Evolutionary conservation across 1,140 invertebrate species (phyloP), one percentile per base, ranked within the genome.

Genomic region (Conopomorpha cramerella): DNA sequence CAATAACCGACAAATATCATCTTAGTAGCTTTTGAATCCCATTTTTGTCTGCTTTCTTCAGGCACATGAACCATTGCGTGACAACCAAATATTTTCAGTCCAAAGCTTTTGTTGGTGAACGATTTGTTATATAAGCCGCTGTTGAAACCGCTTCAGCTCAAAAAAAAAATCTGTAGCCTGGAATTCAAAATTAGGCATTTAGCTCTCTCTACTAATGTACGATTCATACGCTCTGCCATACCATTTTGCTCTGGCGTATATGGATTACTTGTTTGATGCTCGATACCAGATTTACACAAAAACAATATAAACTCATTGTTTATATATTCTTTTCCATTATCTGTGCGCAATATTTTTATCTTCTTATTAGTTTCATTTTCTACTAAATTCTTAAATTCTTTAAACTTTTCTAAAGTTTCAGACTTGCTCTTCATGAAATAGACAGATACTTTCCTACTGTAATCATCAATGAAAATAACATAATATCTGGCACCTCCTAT

Each of bases 1-100:
- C 38, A 41, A 43, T 73, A 78, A 13, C 77, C 77, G 2, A 78
- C 47, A 29, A 78, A 61, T 18, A 65, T 55, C 16, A 37, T 46
- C 36, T 57, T 43, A 7, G 33, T 33, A 12, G 55, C 43, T 31
- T 77, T 77, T 8, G 36, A 28, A 32, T 78, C 61, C 43, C 51
- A 64, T 45, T 74, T 78, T 32, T 18, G 32, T 27, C 70, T 33
- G 14, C 60, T 55, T 35, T 64, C 36, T 12, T 66, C 57, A 6
- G 74, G 72, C 28, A 78, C 41, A 19, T 64, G 59, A 0, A 51
- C 49, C 46, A 67, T 59, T 7, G 46, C 65, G 34, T 45, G 41
- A 38, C 58, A 71, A 6, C 73, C 76, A 59, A 81, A 79, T 29
- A 62, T 49, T 25, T 10, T 23, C 19, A 23, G 4, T n/a, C 4